phyloP scores from a whole-genome alignment of 2,888 invertebrate genomes.

The Phalera bucephala region DNA sequence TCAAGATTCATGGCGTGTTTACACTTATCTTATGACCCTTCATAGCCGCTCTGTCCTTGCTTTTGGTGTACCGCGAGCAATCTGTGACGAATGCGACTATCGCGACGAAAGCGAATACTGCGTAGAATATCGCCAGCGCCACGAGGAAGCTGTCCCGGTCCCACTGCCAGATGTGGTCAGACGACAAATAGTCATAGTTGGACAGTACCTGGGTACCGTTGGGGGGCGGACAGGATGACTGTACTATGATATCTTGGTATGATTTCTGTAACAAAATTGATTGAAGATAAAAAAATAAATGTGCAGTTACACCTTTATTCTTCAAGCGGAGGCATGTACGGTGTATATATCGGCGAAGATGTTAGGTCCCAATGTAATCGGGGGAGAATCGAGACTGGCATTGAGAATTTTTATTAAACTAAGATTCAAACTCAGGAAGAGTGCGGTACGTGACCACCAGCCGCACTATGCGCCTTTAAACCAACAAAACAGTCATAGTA shows the following conservation, averaged over 20 bases:
- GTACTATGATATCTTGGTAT: slow-evolving; percentile 93
- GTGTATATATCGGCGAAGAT: too few species aligned
- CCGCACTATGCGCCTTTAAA: too few species aligned
- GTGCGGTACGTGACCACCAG: too few species aligned
- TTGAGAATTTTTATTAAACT: too few species aligned
- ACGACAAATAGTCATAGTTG: slow-evolving; percentile 64
- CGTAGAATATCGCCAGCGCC: slow-evolving; percentile 84
- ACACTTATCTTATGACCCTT: slow-evolving; percentile 82
- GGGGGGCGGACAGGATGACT: slow-evolving; percentile 90
- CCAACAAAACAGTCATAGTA: too few species aligned
- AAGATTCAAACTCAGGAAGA: too few species aligned
- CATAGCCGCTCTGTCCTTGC: slow-evolving; percentile 72
- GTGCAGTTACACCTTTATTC: too few species aligned
- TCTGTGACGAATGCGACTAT: slow-evolving; percentile 84
- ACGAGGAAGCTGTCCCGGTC: slow-evolving; percentile 82
- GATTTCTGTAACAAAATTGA: slow-evolving; percentile 84
- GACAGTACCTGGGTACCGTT: slow-evolving; percentile 89
- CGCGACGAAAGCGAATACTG: slow-evolving; percentile 83
- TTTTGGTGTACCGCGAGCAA: slow-evolving; percentile 78
- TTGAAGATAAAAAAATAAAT: too few species aligned
- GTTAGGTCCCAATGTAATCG: too few species aligned
- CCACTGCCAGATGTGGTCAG: slow-evolving; percentile 73
- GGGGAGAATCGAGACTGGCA: too few species aligned
- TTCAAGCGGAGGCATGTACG: too few species aligned
- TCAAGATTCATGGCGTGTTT: slow-evolving; percentile 80